Conservation (phyloP, 2,113 vertebrate species). For the Sigmodon hispidus region DNA sequence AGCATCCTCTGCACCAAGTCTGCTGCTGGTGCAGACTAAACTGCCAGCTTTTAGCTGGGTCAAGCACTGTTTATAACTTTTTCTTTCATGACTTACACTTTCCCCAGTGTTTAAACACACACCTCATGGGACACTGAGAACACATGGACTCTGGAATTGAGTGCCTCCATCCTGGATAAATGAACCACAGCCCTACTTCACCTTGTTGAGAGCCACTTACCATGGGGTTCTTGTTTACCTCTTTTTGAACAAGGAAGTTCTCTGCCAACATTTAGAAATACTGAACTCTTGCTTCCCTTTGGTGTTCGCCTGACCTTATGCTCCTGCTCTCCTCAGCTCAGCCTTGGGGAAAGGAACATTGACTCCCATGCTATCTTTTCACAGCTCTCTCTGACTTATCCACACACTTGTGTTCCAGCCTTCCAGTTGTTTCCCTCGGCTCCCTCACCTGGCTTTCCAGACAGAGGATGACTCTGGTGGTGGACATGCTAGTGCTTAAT, state of each 20-base stretch:
- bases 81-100: not conserved
- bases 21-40: not conserved
- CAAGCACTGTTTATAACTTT: not conserved
- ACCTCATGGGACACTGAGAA: not conserved
- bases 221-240: not conserved
- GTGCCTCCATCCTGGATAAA: not conserved
- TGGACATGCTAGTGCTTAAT: not conserved
- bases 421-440: not conserved
- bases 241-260: not conserved
- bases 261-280: not conserved
- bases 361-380: not conserved
- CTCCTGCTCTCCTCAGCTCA: not conserved
- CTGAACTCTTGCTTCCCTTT: not conserved
- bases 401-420: not conserved
- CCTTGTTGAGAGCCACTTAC: not conserved
- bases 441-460: no score
- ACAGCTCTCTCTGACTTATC: not conserved
- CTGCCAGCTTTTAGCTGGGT: not conserved
- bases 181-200: not conserved
- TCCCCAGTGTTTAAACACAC: not conserved
- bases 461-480: not conserved
- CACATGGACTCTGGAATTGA: not conserved
- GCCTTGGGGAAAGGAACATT: not conserved
- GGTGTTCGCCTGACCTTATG: not conserved
- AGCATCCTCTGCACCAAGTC: not conserved